phyloP scores from a whole-genome alignment of 2,888 invertebrate species.

The Hedya salicella region DNA sequence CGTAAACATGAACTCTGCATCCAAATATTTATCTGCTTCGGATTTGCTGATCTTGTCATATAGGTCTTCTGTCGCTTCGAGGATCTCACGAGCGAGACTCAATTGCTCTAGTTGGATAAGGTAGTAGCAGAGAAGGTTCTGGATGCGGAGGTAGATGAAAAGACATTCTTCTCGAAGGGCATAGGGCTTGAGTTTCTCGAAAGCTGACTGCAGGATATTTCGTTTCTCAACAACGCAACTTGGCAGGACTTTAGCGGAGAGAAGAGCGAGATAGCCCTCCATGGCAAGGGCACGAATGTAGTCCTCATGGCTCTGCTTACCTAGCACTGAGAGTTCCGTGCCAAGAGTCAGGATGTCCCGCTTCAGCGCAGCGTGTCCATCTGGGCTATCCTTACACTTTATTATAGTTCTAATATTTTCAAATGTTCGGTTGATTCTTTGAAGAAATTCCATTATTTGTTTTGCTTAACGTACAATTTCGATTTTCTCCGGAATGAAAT shows the following conservation, averaged over 20 bases:
- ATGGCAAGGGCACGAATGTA: slow-evolving; percentile 72
- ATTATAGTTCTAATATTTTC: slow-evolving; percentile 66
- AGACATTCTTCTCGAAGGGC: slow-evolving; percentile 70
- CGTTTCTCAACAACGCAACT: slow-evolving; percentile 67
- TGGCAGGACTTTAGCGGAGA: slow-evolving; percentile 72
- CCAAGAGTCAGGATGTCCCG: slow-evolving; percentile 67
- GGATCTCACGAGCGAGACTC: slow-evolving; percentile 73
- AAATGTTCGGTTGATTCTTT: slow-evolving; percentile 66
- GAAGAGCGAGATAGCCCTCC: slow-evolving; percentile 74
- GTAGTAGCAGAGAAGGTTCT: slow-evolving; percentile 85
- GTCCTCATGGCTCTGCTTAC: slow-evolving; percentile 71
- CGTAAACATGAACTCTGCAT: slow-evolving; percentile 84
- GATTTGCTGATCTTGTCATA: slow-evolving; percentile 71
- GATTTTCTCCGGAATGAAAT: not conserved
- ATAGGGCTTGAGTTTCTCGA: slow-evolving; percentile 68
- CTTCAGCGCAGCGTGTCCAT: slow-evolving; percentile 64
- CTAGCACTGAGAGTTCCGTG: slow-evolving; percentile 66
- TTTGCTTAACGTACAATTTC: slow-evolving; percentile 34
- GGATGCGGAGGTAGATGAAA: slow-evolving; percentile 83
- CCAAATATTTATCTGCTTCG: slow-evolving; percentile 66
- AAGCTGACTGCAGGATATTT: slow-evolving; percentile 65
- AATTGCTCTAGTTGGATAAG: slow-evolving; percentile 81
- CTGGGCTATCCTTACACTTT: slow-evolving; percentile 66
- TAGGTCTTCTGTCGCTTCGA: slow-evolving; percentile 79
- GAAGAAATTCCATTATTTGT: slow-evolving; percentile 65